Evolutionary conservation across 2,113 vertebrate species (phyloP).

Genomic region (Petrocephalus zakoni): DNA sequence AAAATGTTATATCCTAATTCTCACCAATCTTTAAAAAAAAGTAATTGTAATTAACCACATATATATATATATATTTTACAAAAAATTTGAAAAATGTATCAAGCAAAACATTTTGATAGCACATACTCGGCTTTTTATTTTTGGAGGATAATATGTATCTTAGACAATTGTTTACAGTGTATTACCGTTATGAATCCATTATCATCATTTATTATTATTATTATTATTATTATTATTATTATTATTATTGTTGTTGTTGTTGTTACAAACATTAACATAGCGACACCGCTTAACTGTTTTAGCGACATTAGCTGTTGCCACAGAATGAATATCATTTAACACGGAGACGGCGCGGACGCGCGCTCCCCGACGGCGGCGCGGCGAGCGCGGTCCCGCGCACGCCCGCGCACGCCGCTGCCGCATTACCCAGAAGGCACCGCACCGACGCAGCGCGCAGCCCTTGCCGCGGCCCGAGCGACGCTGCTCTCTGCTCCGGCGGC

Average conservation of each 20-base stretch:
- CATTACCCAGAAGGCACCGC: constrained; percentile 31
- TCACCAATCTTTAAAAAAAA: not conserved
- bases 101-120: not conserved
- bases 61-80: no score
- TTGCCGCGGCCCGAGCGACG: not conserved
- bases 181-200: not conserved
- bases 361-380: not conserved
- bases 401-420: not conserved
- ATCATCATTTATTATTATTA: not conserved
- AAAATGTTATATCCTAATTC: not conserved
- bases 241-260: not conserved
- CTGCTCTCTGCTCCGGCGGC: not conserved
- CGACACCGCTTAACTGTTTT: not conserved
- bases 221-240: no score
- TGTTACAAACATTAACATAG: not conserved
- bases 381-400: not conserved
- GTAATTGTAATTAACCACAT: not conserved
- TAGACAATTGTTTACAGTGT: not conserved
- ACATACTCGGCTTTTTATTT: not conserved
- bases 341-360: not conserved
- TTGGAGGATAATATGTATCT: not conserved
- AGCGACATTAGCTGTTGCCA: not conserved
- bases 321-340: not conserved
- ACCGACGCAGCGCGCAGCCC: not conserved
- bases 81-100: no score